Conservation (phyloP, 1,140 invertebrate species). For the Cotesia chilonis region DNA sequence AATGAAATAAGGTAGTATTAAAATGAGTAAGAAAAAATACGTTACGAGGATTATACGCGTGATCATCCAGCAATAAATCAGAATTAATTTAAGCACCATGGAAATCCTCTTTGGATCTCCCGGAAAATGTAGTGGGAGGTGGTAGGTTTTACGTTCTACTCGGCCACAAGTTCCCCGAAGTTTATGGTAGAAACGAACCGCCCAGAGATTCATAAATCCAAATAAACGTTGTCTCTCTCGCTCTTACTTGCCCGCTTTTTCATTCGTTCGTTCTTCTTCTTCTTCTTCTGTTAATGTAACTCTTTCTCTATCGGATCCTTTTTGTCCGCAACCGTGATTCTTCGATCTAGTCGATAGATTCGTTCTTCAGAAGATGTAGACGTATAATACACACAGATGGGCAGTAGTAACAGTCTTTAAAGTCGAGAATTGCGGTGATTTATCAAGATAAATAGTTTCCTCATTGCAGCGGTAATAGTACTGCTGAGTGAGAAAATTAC, state of each 20-base stretch:
- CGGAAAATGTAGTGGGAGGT: not conserved
- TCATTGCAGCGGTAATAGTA: not conserved
- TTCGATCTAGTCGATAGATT: conserved; percentile 16
- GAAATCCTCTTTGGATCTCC: conserved; percentile 43
- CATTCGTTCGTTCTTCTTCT: not conserved
- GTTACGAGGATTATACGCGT: conserved; percentile 41
- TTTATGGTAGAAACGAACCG: conserved; percentile 34
- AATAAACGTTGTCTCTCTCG: conserved; percentile 46
- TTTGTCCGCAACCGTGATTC: conserved; percentile 1
- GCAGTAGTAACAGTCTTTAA: not conserved
- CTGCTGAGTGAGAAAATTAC: conserved; percentile 17
- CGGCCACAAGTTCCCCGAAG: conserved; percentile 35
- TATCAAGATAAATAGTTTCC: conserved; percentile 30
- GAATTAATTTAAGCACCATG: conserved; percentile 55
- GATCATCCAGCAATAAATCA: conserved; percentile 52
- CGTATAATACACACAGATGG: not conserved
- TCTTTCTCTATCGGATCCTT: conserved; percentile 25
- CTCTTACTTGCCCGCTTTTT: not conserved
- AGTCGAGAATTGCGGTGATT: conserved; percentile 1
- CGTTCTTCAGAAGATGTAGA: not conserved
- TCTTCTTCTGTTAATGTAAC: not conserved
- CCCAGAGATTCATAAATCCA: conserved; percentile 58
- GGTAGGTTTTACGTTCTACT: conserved; percentile 46
- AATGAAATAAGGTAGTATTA: conserved; percentile 38
- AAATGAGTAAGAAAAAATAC: conserved; percentile 37